Evolutionary conservation across 1,140 invertebrate genomes (phyloP).

Genomic region (Manduca sexta): DNA sequence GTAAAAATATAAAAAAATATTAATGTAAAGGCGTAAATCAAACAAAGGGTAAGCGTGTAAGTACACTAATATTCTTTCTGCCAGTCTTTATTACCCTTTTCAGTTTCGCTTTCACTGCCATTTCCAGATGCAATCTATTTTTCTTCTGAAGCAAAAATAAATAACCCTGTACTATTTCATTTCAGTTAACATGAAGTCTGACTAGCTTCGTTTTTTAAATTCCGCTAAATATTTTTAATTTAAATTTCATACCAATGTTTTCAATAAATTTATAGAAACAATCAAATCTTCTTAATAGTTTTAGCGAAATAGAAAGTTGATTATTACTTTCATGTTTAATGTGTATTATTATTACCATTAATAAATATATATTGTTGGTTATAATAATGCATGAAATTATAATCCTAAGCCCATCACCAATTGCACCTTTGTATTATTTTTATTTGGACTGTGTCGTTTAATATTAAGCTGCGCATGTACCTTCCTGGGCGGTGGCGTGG

Average conservation of each 20-base stretch:
- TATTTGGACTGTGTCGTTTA: too few species aligned
- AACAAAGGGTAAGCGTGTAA: slow-evolving; percentile 59
- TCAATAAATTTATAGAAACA: too few species aligned
- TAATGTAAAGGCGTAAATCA: slow-evolving; percentile 43
- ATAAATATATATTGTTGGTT: too few species aligned
- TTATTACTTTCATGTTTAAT: too few species aligned
- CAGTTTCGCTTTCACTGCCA: slow-evolving; percentile 65
- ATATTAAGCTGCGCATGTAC: slow-evolving; percentile 19
- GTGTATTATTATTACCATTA: too few species aligned
- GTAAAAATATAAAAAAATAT: slow-evolving; percentile 38
- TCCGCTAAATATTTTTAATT: neutral
- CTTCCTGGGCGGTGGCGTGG: slow-evolving; percentile 68
- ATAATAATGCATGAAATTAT: too few species aligned
- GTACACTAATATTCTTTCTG: slow-evolving; percentile 59
- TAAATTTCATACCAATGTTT: neutral
- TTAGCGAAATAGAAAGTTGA: too few species aligned
- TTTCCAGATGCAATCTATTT: slow-evolving; percentile 72
- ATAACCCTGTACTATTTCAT: slow-evolving; percentile 19
- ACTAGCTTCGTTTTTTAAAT: neutral
- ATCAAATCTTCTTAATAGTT: too few species aligned
- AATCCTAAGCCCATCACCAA: too few species aligned
- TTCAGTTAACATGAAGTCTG: neutral
- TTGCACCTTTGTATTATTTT: too few species aligned
- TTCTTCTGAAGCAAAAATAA: slow-evolving; percentile 73
- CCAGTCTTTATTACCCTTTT: slow-evolving; percentile 61